phyloP scores from a whole-genome alignment of 2,888 invertebrate genomes.

The Temnothorax rugatulus region DNA sequence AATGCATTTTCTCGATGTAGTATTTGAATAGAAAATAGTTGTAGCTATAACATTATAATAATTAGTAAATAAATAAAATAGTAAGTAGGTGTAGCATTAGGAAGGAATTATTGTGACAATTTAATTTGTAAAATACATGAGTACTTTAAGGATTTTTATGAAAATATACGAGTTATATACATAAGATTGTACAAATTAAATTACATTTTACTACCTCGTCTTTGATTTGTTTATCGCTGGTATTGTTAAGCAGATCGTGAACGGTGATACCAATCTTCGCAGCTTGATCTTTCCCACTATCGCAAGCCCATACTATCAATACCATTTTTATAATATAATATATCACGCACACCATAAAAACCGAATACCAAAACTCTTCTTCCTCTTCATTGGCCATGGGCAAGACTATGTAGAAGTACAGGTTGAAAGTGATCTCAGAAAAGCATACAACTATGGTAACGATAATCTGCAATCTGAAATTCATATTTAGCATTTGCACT shows the following conservation, averaged over 20 bases:
- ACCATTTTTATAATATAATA: constrained; percentile 73
- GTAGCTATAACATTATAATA: no score
- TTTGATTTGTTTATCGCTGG: constrained; percentile 64
- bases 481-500: neutral
- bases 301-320: constrained; percentile 75
- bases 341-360: constrained; percentile 55
- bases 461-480: neutral
- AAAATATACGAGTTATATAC: no score
- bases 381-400: neutral
- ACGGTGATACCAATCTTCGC: constrained; percentile 71
- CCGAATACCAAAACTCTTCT: neutral
- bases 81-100: no score
- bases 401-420: neutral
- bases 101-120: no score
- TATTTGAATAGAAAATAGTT: constrained; percentile 78
- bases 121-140: no score
- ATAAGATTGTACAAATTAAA: no score
- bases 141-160: no score
- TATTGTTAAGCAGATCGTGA: constrained; percentile 73
- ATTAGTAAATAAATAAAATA: no score
- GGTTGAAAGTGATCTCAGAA: neutral
- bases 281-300: constrained; percentile 72
- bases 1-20: constrained; percentile 78
- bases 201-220: constrained; percentile 65
- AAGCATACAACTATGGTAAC: neutral